A percentile compares a stretch with the other conserved stretches of the same genome.
Evolutionary conservation across 2,113 vertebrate species (phyloP).

Genomic region (Haplochromis burtoni): DNA sequence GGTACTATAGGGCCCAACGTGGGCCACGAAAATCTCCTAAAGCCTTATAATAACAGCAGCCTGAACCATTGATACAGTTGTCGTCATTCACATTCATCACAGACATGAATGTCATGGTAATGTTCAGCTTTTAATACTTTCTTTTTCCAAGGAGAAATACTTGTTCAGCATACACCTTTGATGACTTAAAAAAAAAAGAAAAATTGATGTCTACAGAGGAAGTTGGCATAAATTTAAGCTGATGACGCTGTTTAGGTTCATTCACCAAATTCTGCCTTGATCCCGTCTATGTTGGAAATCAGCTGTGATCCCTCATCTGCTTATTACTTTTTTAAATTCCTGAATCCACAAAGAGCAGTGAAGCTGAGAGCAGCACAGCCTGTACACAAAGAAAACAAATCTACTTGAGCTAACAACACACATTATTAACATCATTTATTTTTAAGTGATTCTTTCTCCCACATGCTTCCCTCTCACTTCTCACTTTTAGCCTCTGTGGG

Average conservation of each 20-base stretch:
- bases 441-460: neutral
- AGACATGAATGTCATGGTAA: neutral
- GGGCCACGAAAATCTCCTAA: neutral
- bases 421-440: neutral
- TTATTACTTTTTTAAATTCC: neutral
- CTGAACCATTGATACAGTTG: neutral
- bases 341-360: neutral
- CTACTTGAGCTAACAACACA: neutral
- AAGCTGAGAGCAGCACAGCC: neutral
- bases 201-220: neutral
- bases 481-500: neutral
- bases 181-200: neutral
- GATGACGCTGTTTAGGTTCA: neutral
- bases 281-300: neutral
- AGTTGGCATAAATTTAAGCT: neutral
- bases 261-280: neutral
- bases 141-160: neutral
- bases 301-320: neutral
- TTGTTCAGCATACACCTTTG: neutral
- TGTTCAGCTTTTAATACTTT: neutral
- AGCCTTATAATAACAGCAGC: neutral
- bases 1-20: neutral
- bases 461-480: neutral
- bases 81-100: neutral
- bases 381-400: neutral